phyloP scores from a whole-genome alignment of 1,140 invertebrate genomes.

The Tetraneura akinire region DNA sequence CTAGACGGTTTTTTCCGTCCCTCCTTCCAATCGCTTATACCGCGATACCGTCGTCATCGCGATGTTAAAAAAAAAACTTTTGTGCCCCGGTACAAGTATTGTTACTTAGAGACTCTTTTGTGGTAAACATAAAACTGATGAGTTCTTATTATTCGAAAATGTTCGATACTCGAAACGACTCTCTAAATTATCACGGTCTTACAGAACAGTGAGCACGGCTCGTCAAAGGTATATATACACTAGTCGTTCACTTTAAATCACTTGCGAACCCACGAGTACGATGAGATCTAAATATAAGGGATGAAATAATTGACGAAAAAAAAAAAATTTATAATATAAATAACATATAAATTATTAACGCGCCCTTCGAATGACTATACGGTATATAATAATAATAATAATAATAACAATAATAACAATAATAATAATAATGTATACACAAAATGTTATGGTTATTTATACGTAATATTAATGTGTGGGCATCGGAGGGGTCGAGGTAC shows the following conservation, averaged over 20 bases:
- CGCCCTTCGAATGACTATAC: neutral
- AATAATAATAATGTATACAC: neutral
- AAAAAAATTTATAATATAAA: too few species aligned
- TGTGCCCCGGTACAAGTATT: slow-evolving; percentile 25
- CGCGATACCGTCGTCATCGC: neutral
- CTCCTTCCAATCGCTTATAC: neutral
- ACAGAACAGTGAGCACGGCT: slow-evolving; percentile 37
- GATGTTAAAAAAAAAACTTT: slow-evolving; percentile 42
- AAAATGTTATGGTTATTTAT: slow-evolving; percentile 30
- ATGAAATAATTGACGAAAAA: slow-evolving; percentile 15
- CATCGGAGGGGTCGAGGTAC: slow-evolving; percentile 16
- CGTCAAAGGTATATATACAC: slow-evolving; percentile 25
- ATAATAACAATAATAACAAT: too few species aligned
- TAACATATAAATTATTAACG: neutral
- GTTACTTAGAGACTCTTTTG: slow-evolving; percentile 41
- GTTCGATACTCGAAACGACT: slow-evolving; percentile 16
- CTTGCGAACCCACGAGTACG: neutral
- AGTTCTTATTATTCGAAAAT: slow-evolving; percentile 45
- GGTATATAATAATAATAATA: too few species aligned
- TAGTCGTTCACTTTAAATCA: neutral
- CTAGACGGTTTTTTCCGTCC: slow-evolving; percentile 33
- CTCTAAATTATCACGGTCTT: slow-evolving; percentile 42
- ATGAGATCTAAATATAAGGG: neutral
- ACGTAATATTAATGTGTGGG: slow-evolving; percentile 34
- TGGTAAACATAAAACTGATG: slow-evolving; percentile 46